Evolutionary conservation across 23 tunicate species (phyloP).

Genomic region (Ascidia mentula): DNA sequence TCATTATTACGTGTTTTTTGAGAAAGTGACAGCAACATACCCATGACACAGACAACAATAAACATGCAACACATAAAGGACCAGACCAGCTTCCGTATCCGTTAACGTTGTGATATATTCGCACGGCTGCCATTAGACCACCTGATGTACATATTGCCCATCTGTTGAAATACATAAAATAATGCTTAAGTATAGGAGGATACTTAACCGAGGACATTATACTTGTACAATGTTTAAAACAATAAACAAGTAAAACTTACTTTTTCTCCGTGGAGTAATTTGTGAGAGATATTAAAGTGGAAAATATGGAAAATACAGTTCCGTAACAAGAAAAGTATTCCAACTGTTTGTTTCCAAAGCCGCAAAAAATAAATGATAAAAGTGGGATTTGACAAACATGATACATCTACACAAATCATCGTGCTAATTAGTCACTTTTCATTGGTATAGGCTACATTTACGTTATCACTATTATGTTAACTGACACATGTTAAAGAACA

Average conservation of each 20-base stretch:
- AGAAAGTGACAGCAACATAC: background rate
- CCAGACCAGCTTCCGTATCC: slow-evolving; percentile 32
- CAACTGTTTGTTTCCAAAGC: slow-evolving; percentile 46
- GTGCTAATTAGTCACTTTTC: background rate
- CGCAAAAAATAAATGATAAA: slow-evolving; percentile 50
- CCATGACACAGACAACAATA: slow-evolving; percentile 25
- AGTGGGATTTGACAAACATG: slow-evolving; percentile 50
- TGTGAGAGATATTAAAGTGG: slow-evolving; percentile 33
- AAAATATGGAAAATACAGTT: slow-evolving; percentile 30
- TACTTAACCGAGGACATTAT: no score
- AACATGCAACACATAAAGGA: slow-evolving; percentile 17
- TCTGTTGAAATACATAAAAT: background rate
- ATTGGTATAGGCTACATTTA: background rate
- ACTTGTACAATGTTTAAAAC: background rate
- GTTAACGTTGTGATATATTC: slow-evolving; percentile 30
- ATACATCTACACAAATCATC: slow-evolving; percentile 21
- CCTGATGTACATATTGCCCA: slow-evolving; percentile 14
- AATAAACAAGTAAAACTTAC: slow-evolving; percentile 3
- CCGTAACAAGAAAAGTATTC: slow-evolving; percentile 50
- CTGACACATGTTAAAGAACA: background rate
- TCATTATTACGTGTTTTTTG: background rate
- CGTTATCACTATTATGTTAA: background rate
- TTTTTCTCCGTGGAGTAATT: slow-evolving; percentile 28
- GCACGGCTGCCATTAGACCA: slow-evolving; percentile 18
- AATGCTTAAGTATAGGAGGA: no score